Evolutionary conservation across 1,140 invertebrate species (phyloP).

Genomic region (Habropoda laboriosa): DNA sequence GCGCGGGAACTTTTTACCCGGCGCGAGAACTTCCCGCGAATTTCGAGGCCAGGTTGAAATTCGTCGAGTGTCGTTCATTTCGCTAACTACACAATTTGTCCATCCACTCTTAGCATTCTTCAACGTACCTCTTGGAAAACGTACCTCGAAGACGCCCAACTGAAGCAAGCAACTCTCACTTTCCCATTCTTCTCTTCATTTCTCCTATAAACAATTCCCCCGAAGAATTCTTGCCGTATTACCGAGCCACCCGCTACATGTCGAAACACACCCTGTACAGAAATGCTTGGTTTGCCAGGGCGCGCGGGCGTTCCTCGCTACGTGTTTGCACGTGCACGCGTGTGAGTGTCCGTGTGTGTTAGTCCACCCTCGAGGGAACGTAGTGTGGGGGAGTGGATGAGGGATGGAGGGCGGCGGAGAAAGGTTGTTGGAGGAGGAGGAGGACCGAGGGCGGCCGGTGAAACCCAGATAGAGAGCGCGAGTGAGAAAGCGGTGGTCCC

Average conservation of each 20-base stretch:
- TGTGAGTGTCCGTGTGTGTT: slow-evolving; percentile 73
- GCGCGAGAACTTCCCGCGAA: slow-evolving; percentile 1
- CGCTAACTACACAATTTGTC: neutral
- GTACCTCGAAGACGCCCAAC: too few species aligned
- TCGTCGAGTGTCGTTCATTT: neutral
- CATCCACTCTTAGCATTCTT: too few species aligned
- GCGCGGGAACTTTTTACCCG: slow-evolving; percentile 42
- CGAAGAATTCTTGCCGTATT: neutral
- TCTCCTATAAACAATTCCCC: too few species aligned
- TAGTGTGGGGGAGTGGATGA: slow-evolving; percentile 60
- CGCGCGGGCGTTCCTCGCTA: slow-evolving; percentile 37
- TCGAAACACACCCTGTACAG: slow-evolving; percentile 78
- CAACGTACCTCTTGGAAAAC: too few species aligned
- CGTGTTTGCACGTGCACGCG: slow-evolving; percentile 66
- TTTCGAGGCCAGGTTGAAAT: neutral
- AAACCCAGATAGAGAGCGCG: slow-evolving; percentile 25
- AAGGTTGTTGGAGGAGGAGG: slow-evolving; percentile 18
- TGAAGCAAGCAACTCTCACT: too few species aligned
- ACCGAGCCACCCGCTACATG: slow-evolving; percentile 76
- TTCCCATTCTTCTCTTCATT: too few species aligned
- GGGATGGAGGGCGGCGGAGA: slow-evolving; percentile 45
- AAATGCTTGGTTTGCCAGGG: slow-evolving; percentile 78
- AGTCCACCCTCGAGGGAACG: slow-evolving; percentile 79
- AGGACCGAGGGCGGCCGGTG: slow-evolving; percentile 19
- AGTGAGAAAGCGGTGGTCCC: slow-evolving; percentile 45